These are phyloP conservation scores for Darevskia nairensis DNA, from an alignment of 2,797 vertebrate genomes.

Conservation along the genomic window DNA sequence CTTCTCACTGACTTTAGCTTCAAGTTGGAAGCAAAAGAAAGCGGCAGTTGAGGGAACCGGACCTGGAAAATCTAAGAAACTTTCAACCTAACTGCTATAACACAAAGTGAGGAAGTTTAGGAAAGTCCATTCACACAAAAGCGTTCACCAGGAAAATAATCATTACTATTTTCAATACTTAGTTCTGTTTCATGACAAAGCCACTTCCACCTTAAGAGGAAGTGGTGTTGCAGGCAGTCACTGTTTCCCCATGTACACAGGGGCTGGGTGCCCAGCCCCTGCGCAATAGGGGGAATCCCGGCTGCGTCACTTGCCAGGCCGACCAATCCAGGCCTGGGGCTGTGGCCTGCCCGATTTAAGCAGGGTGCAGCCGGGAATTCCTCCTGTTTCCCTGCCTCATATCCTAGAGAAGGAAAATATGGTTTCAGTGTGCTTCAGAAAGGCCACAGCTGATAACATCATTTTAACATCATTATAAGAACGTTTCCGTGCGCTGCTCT, in stretches of 20 bases:
- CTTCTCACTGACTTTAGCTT: neutral
- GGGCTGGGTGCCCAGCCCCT: no score
- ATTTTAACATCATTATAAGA: neutral
- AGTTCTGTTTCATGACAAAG: neutral
- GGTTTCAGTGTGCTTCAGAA: slow-evolving; percentile 11
- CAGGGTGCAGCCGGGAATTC: no score
- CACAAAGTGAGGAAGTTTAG: neutral
- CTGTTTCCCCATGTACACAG: no score
- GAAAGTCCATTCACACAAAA: neutral
- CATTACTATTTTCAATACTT: neutral
- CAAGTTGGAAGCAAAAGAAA: neutral
- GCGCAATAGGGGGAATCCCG: no score
- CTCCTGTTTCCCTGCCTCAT: neutral
- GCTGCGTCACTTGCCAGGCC: no score
- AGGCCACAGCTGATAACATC: slow-evolving; percentile 34
- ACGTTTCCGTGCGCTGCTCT: no score
- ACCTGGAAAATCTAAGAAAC: neutral
- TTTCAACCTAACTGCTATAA: neutral
- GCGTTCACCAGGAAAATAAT: neutral
- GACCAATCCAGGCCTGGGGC: no score
- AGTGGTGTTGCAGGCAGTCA: no score
- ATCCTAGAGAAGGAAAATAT: slow-evolving; percentile 36
- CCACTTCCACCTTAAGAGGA: no score
- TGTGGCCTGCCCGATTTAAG: no score
- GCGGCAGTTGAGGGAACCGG: neutral